These are phyloP conservation scores for Morone saxatilis DNA, from an alignment of 2,113 vertebrate species.

Conservation along the genomic window DNA sequence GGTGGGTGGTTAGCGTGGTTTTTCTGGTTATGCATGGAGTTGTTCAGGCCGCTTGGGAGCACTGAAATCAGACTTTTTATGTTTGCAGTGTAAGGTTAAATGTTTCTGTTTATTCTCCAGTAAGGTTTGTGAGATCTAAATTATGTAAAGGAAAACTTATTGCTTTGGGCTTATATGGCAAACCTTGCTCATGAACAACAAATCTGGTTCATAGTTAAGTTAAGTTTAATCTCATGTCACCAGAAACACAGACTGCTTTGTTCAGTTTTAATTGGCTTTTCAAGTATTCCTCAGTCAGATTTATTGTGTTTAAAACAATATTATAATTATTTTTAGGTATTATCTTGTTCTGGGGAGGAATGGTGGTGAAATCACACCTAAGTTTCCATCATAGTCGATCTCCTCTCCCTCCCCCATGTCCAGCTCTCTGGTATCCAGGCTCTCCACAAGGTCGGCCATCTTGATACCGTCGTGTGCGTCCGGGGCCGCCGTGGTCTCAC, in stretches of 20 bases:
- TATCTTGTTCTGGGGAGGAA: neutral
- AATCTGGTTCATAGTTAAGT: neutral
- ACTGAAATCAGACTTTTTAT: neutral
- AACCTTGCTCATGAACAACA: neutral
- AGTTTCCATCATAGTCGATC: slow-evolving; percentile 81
- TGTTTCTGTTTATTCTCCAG: slow-evolving; percentile 20
- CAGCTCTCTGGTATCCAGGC: slow-evolving; percentile 93
- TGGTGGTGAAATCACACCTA: slow-evolving; percentile 37
- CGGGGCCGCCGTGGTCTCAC: neutral
- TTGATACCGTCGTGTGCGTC: slow-evolving; percentile 54
- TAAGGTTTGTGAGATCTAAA: slow-evolving; percentile 27
- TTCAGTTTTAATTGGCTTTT: too few species aligned
- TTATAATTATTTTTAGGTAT: too few species aligned
- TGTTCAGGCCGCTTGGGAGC: slow-evolving; percentile 18
- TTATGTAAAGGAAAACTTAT: slow-evolving; percentile 20
- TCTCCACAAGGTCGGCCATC: slow-evolving; percentile 93
- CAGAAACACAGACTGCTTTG: too few species aligned
- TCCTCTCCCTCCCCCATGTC: slow-evolving; percentile 92
- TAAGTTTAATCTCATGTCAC: too few species aligned
- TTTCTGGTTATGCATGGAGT: slow-evolving; percentile 50
- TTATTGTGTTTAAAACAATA: too few species aligned
- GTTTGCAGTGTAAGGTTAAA: slow-evolving; percentile 30
- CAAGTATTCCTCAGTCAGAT: too few species aligned
- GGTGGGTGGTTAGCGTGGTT: slow-evolving; percentile 16
- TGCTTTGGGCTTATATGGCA: neutral